Evolutionary conservation across 53 echinoderm and acorn worm species (phyloP).

Genomic region (Pentamera pediparva): DNA sequence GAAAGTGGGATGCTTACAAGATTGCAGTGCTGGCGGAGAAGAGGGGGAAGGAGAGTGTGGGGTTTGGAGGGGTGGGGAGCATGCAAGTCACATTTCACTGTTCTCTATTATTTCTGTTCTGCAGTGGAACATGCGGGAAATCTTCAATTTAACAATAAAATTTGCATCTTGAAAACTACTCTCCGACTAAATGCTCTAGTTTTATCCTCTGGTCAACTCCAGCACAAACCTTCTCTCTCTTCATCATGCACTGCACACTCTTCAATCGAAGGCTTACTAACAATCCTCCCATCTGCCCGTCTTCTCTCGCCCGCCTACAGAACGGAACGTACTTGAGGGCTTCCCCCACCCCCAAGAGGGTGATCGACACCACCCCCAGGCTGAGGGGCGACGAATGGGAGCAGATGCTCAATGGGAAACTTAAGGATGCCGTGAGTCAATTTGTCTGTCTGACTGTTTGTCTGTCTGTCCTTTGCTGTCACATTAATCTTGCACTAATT

Average conservation of each 20-base stretch:
- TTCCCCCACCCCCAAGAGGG: neutral
- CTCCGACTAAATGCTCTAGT: neutral
- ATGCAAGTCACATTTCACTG: too few species aligned
- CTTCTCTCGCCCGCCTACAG: neutral
- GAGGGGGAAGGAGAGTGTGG: too few species aligned
- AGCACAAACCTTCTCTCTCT: neutral
- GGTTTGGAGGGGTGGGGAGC: too few species aligned
- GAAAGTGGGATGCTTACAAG: too few species aligned
- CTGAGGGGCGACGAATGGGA: conserved; percentile 27
- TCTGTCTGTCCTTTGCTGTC: neutral
- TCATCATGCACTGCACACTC: neutral
- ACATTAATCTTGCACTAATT: neutral
- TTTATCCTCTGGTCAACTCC: neutral
- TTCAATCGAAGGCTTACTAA: neutral
- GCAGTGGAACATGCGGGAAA: too few species aligned
- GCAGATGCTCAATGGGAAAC: conserved; percentile 34
- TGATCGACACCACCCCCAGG: conserved; percentile 24
- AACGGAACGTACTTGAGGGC: neutral
- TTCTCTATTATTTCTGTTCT: too few species aligned
- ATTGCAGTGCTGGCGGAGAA: too few species aligned
- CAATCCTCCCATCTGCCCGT: too few species aligned
- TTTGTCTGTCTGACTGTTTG: neutral
- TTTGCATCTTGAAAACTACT: neutral
- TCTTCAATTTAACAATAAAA: neutral
- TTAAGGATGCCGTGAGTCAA: conserved; percentile 21